Base-by-base conservation (phyloP, 1,140 invertebrate species). In the Rhopalosiphum padi region DNA sequence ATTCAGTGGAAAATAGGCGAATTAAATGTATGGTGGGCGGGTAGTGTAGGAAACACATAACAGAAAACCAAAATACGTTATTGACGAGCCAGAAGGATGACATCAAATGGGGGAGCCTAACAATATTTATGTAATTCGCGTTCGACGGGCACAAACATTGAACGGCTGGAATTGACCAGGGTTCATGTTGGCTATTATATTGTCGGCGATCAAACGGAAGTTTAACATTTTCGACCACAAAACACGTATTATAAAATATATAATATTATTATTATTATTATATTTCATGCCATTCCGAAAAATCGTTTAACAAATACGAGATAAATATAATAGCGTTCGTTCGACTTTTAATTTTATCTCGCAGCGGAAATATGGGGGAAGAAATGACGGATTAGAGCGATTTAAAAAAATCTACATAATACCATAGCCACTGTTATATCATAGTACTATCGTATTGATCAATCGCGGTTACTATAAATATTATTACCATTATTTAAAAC, bases 121-220 rank as follows among this genome's bases (percentile, higher is more conserved):
- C 46, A 46, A 87, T 87, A 87, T 87, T 48, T 48, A 87, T 87
- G 86, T 87, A 48, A 87, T 51, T 87, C 86, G 48, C 86, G 86
- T 48, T 51, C 86, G n/a, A 51, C 30, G 46, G 30, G 43, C 41
- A 86, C 37, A 30, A 87, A 48, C 86, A 87, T 87, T 46, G 41
- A 22, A 46, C 23, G 43, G 46, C 43, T 87, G 46, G 30, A 48
- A 87, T 51, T 23, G 30, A 35, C 30, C 86, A n/a, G 86, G 48
- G 43, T 87, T 87, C 46, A 18, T 87, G 86, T 51, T n/a, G 46
- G 30, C 86, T 87, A 87, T 87, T 87, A 87, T 87, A 87, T 48
- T 87, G 46, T 87, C 86, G 18, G 8, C 43, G 43, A 48, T 87
- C 86, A 87, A 46, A 87, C 86, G 86, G 46, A 87, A 87, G 30